phyloP scores from a whole-genome alignment of 2,113 vertebrate genomes.

The Seriola rivoliana region DNA sequence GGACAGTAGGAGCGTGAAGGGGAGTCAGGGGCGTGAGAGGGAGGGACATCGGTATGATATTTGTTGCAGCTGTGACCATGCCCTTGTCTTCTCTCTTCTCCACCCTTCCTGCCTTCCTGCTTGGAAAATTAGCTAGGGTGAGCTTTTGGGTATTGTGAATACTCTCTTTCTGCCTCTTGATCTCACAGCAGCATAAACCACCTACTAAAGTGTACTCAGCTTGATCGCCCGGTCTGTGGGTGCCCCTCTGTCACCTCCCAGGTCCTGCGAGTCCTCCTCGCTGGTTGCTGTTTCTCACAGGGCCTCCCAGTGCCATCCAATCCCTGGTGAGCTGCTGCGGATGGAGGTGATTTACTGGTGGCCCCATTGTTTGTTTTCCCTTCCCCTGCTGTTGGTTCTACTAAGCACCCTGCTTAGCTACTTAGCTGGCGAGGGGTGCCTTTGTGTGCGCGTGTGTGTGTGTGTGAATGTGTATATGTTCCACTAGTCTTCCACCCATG shows the following conservation, averaged over 20 bases:
- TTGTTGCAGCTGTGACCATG: conserved; percentile 31
- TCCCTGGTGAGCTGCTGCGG: conserved; percentile 67
- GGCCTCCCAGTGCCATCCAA: conserved; percentile 65
- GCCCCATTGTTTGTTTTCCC: conserved; percentile 79
- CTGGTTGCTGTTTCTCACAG: conserved; percentile 53
- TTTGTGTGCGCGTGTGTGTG: conserved; percentile 49
- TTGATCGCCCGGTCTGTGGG: background rate
- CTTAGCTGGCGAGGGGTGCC: conserved; percentile 64
- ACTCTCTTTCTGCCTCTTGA: conserved; percentile 11
- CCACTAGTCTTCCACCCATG: conserved; percentile 21
- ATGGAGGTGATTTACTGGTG: conserved; percentile 79
- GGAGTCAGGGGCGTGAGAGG: background rate
- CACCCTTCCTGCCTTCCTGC: conserved; percentile 26
- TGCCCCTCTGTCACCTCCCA: background rate
- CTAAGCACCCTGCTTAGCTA: conserved; percentile 77
- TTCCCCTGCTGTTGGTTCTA: conserved; percentile 72
- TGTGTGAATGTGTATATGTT: conserved; percentile 34
- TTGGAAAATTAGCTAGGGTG: background rate
- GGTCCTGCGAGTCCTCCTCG: conserved; percentile 18
- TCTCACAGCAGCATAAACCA: conserved; percentile 31
- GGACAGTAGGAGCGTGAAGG: conserved; percentile 43
- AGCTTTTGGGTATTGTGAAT: background rate
- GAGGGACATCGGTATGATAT: conserved; percentile 19
- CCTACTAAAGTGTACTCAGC: background rate
- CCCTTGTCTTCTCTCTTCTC: conserved; percentile 28